A percentile compares a stretch with the other conserved stretches of the same genome.
phyloP scores from a whole-genome alignment of 2,113 vertebrate genomes.

The Tetrax tetrax region DNA sequence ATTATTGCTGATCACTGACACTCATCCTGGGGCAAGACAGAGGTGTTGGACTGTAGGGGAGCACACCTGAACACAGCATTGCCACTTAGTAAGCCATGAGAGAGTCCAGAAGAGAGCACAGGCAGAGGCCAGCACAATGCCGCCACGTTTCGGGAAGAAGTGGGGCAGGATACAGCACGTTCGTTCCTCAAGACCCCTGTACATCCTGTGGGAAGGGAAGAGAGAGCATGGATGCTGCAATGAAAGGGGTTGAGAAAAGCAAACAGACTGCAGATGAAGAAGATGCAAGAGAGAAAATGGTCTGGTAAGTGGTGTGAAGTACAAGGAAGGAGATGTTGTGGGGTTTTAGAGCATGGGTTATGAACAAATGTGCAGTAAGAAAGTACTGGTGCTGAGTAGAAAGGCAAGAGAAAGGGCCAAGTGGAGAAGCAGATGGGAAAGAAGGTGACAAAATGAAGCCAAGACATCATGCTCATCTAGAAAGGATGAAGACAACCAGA shows the following conservation, averaged over 20 bases:
- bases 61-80: accelerated
- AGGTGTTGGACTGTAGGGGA: background rate
- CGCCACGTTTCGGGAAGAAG: accelerated
- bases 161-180: accelerated
- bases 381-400: background rate
- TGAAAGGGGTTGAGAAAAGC: background rate
- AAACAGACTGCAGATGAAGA: background rate
- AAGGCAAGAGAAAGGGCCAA: background rate
- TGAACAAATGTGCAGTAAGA: background rate
- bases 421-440: background rate
- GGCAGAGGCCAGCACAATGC: background rate
- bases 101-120: background rate
- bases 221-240: background rate
- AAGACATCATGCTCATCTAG: background rate
- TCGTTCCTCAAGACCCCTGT: accelerated
- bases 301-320: background rate
- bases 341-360: background rate
- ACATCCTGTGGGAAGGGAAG: background rate
- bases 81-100: background rate
- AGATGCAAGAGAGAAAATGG: background rate
- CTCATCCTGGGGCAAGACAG: background rate
- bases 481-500: background rate
- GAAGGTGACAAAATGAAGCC: background rate
- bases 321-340: background rate
- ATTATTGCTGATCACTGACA: background rate